Evolutionary conservation across 2,888 invertebrate genomes (phyloP), one percentile per base, ranked within the genome.

Genomic region (Celastrina argiolus): DNA sequence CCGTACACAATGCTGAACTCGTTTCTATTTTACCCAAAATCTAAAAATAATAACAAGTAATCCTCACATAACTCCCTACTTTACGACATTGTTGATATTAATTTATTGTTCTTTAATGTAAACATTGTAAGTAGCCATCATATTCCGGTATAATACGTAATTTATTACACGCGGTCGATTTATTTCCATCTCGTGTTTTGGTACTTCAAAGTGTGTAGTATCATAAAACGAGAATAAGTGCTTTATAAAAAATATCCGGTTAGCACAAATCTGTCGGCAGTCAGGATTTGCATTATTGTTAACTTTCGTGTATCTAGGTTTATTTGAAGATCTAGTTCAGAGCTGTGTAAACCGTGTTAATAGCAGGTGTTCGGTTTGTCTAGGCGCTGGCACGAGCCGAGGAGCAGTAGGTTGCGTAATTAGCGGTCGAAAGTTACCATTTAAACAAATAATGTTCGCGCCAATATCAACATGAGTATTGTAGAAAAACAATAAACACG

Each of bases 401-500:
- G 34, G 61, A 16, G 16, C 61, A 36, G 12, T 0, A 81, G 74
- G 76, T 74, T 82, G 83, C 85, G 84, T 85, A 85, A 81, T 80
- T 81, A 41, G 41, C 39, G 79, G 72, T 77, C 78, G 78, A 84
- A 81, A 82, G 79, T 83, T 82, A 83, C 80, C 79, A 83, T 84
- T 84, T 81, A 88, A 87, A 88, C 86, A 88, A 89, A 89, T 87
- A 89, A 78, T 79, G 76, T 77, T 80, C 81, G 83, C 84, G 89
- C 88, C 89, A 89, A 88, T 85, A 87, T 76, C 85, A 88, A 88
- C 88, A 88, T 75, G 75, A 76, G 77, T 82, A 80, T 79, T 81
- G 83, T 81, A 84, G 82, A 86, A 88, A 84, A 87, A 88, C 87
- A 88, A 89, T 85, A 89, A 88, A 88, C 87, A 84, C 67, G 67